Evolutionary conservation across 2,113 vertebrate species (phyloP).

Genomic region (Tupaia tana): DNA sequence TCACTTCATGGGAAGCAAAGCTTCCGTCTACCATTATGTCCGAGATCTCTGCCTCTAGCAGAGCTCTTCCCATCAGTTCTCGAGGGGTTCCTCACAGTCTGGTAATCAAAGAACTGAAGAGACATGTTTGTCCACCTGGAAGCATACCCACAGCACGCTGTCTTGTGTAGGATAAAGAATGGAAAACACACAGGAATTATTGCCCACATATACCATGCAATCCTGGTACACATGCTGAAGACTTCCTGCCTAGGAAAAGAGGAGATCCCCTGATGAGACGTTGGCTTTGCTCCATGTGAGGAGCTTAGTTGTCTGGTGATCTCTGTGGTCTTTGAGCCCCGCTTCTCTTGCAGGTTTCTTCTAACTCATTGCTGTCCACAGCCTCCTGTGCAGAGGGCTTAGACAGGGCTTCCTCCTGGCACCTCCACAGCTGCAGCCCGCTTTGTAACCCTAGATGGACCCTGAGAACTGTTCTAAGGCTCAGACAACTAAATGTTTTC

Average conservation of each 20-base stretch:
- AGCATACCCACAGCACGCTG: background rate
- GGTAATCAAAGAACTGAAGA: background rate
- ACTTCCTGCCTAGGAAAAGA: background rate
- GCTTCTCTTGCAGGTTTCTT: background rate
- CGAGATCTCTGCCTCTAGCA: background rate
- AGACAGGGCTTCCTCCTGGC: background rate
- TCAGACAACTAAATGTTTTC: background rate
- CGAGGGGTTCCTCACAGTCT: background rate
- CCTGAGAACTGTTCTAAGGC: background rate
- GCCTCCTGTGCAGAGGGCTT: background rate
- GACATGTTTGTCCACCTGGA: background rate
- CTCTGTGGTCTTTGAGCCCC: background rate
- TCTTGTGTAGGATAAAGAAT: background rate
- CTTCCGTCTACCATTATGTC: background rate
- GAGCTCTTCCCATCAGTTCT: background rate
- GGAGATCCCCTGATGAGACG: background rate
- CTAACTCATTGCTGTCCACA: background rate
- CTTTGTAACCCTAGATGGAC: background rate
- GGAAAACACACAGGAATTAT: background rate
- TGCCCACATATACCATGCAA: background rate
- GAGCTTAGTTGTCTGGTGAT: background rate
- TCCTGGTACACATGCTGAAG: background rate
- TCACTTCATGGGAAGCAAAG: background rate
- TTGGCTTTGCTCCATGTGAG: background rate
- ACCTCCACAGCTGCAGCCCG: background rate